These are phyloP conservation scores for Pelecanus crispus DNA, from an alignment of 2,113 vertebrate genomes.

Conservation along the genomic window DNA sequence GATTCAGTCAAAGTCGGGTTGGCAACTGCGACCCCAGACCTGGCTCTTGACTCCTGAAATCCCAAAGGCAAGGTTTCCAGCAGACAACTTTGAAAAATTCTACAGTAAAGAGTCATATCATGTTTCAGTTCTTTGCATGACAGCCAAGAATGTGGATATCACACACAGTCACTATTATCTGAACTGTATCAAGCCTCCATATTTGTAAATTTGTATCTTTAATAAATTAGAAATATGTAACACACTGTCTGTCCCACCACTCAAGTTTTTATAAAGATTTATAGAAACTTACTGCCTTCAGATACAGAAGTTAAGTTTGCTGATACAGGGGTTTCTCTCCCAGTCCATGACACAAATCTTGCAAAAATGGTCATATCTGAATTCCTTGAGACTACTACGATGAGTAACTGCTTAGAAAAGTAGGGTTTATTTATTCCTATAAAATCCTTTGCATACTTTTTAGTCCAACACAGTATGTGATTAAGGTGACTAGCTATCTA, in stretches of 20 bases:
- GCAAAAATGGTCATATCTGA: background rate
- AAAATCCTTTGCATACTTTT: background rate
- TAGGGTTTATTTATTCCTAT: background rate
- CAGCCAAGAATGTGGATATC: background rate
- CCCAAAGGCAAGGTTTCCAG: background rate
- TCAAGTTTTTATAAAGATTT: background rate
- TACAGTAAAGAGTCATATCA: background rate
- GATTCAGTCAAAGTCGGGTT: background rate
- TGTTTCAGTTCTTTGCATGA: background rate
- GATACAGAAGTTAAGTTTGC: background rate
- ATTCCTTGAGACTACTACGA: background rate
- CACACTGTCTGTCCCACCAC: background rate
- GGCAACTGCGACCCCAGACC: background rate
- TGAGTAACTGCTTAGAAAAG: background rate
- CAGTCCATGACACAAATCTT: background rate
- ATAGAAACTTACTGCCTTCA: background rate
- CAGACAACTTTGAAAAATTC: background rate
- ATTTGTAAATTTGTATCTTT: background rate
- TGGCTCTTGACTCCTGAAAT: background rate
- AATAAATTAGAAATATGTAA: background rate
- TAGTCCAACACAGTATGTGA: background rate
- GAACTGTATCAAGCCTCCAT: background rate
- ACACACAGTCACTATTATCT: background rate
- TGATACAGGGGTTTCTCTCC: background rate
- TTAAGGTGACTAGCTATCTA: background rate